A percentile compares a stretch with the other conserved stretches of the same genome.
Evolutionary conservation across 2,888 invertebrate species (phyloP).

Genomic region (Scaptomyza parva): DNA sequence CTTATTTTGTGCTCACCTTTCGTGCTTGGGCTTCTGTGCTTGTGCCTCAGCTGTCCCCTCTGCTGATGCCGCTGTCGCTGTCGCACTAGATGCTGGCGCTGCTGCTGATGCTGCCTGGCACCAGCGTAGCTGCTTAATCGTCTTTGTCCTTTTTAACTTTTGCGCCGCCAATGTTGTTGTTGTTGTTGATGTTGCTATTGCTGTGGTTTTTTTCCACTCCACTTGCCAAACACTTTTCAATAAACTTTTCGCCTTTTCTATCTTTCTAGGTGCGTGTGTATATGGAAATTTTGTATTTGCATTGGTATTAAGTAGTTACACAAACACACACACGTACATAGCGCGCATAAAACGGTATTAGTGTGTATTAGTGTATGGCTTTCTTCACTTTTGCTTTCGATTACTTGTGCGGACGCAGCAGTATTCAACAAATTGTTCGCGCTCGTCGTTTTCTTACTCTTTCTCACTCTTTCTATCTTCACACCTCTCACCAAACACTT

Average conservation of each 20-base stretch:
- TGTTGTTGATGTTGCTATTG: conserved; percentile 52
- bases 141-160: conserved; percentile 79
- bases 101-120: conserved; percentile 19
- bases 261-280: conserved; percentile 40
- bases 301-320: conserved; percentile 53
- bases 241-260: conserved; percentile 13
- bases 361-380: conserved; percentile 11
- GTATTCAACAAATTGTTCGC: conserved; percentile 79
- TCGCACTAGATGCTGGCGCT: conserved; percentile 13
- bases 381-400: conserved; percentile 70
- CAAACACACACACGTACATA: conserved; percentile 26
- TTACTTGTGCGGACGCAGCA: conserved; percentile 37
- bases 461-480: conserved; percentile 30
- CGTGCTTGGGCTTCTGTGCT: conserved; percentile 30
- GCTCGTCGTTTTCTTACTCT: conserved; percentile 32
- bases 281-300: conserved; percentile 57
- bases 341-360: conserved; percentile 10
- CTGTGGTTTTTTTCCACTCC: conserved; percentile 52
- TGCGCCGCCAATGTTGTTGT: conserved; percentile 75
- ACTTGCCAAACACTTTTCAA: conserved; percentile 50
- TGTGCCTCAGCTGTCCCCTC: conserved; percentile 25
- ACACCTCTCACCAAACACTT: conserved; percentile 36
- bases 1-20: conserved; percentile 77
- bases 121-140: conserved; percentile 69
- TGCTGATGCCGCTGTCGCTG: conserved; percentile 12